Percentiles rank a stretch among this genome's conserved stretches.
These are phyloP conservation scores for Burhinus bistriatus DNA, from an alignment of 2,113 vertebrate species.

Conservation along the genomic window DNA sequence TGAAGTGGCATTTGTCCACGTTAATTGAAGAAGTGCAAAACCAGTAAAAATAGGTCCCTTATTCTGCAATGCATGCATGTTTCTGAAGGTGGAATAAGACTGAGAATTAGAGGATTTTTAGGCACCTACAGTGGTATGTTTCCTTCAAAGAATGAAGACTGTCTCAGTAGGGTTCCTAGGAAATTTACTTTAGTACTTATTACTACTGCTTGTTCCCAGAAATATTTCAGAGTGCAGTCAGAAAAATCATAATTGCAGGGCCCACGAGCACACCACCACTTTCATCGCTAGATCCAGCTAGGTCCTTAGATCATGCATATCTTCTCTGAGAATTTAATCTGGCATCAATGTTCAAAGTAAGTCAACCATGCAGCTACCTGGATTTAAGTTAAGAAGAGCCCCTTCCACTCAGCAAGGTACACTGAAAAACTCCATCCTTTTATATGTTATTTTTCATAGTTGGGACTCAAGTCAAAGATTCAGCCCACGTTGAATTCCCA, in stretches of 20 bases:
- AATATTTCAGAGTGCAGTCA: neutral
- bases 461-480: neutral
- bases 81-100: neutral
- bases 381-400: neutral
- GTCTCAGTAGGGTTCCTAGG: neutral
- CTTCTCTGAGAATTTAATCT: neutral
- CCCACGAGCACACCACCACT: neutral
- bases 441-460: neutral
- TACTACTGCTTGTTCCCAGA: neutral
- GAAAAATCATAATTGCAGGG: neutral
- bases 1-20: neutral
- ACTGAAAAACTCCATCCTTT: neutral
- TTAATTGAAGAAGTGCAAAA: neutral
- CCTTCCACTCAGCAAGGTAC: neutral
- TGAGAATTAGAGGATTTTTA: neutral
- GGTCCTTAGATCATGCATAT: neutral
- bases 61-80: neutral
- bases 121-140: neutral
- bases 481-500: fast-evolving
- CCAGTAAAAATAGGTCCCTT: neutral
- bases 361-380: fast-evolving
- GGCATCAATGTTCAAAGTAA: neutral
- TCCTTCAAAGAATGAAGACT: neutral
- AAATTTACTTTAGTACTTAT: neutral
- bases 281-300: neutral